A percentile compares a stretch with the other conserved stretches of the same genome.
Evolutionary conservation across 2,888 invertebrate species (phyloP).

Genomic region (Cephonodes hylas): DNA sequence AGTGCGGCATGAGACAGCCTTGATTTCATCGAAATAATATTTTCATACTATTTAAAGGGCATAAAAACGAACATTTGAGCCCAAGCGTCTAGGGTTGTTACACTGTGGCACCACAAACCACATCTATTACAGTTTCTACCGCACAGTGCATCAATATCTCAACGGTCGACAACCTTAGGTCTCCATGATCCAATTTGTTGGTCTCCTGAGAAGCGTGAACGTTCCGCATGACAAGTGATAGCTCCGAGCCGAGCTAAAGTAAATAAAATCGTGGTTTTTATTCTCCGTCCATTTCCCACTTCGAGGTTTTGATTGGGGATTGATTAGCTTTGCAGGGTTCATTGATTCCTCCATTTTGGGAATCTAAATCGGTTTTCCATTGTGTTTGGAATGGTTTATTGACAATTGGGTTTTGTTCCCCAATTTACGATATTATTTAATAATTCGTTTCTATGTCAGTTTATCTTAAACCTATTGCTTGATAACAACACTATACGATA

Average conservation of each 20-base stretch:
- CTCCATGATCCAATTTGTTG: slow-evolving; percentile 46
- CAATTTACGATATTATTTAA: not conserved
- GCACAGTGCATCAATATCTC: not conserved
- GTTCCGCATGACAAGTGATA: slow-evolving; percentile 30
- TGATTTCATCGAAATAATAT: too few species aligned
- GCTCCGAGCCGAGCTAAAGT: slow-evolving; percentile 10
- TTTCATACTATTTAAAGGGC: not conserved
- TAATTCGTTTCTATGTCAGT: too few species aligned
- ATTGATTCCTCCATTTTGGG: not conserved
- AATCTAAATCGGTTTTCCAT: not conserved
- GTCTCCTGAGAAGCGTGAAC: slow-evolving; percentile 29
- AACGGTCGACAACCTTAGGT: slow-evolving; percentile 7
- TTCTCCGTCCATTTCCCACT: slow-evolving; percentile 10
- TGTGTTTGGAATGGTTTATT: not conserved
- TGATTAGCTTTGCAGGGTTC: slow-evolving; percentile 12
- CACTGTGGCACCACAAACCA: not conserved
- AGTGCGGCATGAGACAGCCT: too few species aligned
- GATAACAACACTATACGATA: too few species aligned
- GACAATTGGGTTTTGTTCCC: not conserved
- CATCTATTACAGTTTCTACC: not conserved
- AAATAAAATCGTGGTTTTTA: slow-evolving; percentile 14
- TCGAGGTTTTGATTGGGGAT: slow-evolving; percentile 12
- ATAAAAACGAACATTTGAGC: not conserved
- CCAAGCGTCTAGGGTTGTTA: not conserved
- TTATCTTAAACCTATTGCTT: too few species aligned